phyloP scores from a whole-genome alignment of 2,113 vertebrate genomes.

The Oophaga pumilio region DNA sequence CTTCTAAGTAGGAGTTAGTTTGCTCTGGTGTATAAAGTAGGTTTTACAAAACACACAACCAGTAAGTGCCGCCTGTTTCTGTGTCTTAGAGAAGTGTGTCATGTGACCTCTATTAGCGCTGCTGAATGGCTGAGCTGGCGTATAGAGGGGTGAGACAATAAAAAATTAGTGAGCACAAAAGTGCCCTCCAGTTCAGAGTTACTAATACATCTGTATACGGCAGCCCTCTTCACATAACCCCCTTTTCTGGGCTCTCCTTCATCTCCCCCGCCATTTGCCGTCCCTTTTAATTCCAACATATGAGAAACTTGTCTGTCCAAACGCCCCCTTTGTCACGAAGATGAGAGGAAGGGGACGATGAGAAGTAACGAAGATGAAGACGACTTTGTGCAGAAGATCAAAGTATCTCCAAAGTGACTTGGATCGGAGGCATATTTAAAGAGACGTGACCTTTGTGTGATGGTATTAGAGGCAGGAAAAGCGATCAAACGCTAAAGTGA shows the following conservation, averaged over 20 bases:
- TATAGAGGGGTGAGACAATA: no score
- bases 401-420: slow-evolving; percentile 23
- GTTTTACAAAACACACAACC: no score
- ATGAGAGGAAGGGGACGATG: neutral
- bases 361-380: slow-evolving; percentile 8
- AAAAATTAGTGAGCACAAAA: no score
- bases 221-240: neutral
- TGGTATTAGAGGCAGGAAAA: slow-evolving; percentile 46
- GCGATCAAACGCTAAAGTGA: slow-evolving; percentile 36
- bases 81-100: no score
- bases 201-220: no score
- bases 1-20: no score
- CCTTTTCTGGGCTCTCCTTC: neutral
- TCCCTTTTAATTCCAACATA: slow-evolving; percentile 6
- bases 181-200: no score
- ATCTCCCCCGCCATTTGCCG: neutral
- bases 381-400: slow-evolving; percentile 33
- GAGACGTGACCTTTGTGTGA: slow-evolving; percentile 55
- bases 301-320: neutral
- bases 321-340: slow-evolving; percentile 11
- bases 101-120: no score
- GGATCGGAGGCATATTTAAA: slow-evolving; percentile 39
- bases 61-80: no score
- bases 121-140: no score
- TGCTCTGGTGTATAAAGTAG: no score